Percentiles rank a stretch among this genome's conserved stretches.
phyloP scores from a whole-genome alignment of 2,113 vertebrate species.

The Agapornis roseicollis region DNA sequence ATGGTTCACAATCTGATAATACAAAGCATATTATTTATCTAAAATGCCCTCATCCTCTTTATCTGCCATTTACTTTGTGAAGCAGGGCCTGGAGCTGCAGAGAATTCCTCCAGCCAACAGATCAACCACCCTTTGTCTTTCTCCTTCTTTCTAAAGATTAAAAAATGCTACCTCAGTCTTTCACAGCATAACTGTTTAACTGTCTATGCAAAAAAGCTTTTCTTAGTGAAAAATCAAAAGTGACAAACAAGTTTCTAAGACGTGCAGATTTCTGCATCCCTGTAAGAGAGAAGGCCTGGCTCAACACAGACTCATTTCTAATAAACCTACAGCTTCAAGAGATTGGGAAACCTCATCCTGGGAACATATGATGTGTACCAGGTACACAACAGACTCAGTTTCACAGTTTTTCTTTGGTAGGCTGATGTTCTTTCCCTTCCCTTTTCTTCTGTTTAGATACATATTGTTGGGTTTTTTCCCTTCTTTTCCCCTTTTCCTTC shows the following conservation, averaged over 20 bases:
- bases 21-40: not conserved
- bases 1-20: not conserved
- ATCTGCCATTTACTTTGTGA: not conserved
- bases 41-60: not conserved
- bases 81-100: not conserved
- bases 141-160: not conserved
- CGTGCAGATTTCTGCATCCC: not conserved
- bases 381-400: not conserved
- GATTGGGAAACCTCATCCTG: not conserved
- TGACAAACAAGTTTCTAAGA: not conserved
- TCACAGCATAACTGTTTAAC: not conserved
- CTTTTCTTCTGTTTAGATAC: not conserved
- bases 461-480: accelerated
- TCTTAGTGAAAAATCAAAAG: not conserved
- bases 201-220: not conserved
- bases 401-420: not conserved
- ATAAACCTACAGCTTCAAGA: not conserved
- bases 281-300: not conserved
- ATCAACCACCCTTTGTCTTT: not conserved
- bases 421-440: not conserved
- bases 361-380: not conserved
- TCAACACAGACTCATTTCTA: not conserved
- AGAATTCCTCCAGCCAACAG: not conserved
- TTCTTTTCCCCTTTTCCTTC: not conserved
- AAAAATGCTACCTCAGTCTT: not conserved